Conservation (phyloP, 2,888 invertebrate species). For the Malthinus seriepunctatus region DNA sequence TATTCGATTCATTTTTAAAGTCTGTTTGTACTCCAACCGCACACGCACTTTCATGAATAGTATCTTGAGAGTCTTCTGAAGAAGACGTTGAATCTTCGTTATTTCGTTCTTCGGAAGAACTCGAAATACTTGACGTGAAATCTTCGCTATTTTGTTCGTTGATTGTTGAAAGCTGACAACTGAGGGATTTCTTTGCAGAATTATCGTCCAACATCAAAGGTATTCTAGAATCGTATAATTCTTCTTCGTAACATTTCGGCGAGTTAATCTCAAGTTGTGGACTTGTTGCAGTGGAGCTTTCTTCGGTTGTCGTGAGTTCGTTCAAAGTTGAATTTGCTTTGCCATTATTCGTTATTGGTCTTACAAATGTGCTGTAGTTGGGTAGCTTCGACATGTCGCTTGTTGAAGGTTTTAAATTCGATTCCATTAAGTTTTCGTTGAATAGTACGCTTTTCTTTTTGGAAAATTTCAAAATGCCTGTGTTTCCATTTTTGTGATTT, state of each 20-base stretch:
- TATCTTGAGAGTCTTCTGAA: no score
- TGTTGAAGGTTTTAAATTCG: neutral
- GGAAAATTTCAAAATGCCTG: no score
- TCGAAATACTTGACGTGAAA: no score
- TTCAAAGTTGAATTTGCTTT: conserved; percentile 28
- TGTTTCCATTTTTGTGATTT: no score
- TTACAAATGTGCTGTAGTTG: conserved; percentile 16
- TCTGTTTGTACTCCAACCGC: no score
- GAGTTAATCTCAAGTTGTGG: neutral
- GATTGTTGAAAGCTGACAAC: neutral
- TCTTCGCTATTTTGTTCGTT: neutral
- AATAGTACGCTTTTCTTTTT: no score
- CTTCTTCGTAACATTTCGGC: neutral
- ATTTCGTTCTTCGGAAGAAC: neutral
- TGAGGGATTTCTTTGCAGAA: neutral
- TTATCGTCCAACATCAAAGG: neutral
- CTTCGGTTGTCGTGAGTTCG: conserved; percentile 3
- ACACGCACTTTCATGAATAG: no score
- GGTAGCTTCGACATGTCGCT: conserved; percentile 1
- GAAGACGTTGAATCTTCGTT: no score
- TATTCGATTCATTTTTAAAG: no score
- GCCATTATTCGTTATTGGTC: conserved; percentile 30
- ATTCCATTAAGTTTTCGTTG: no score
- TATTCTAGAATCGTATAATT: neutral
- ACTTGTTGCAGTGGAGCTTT: neutral